phyloP scores from a whole-genome alignment of 2,113 vertebrate genomes.

The Mobula birostris region DNA sequence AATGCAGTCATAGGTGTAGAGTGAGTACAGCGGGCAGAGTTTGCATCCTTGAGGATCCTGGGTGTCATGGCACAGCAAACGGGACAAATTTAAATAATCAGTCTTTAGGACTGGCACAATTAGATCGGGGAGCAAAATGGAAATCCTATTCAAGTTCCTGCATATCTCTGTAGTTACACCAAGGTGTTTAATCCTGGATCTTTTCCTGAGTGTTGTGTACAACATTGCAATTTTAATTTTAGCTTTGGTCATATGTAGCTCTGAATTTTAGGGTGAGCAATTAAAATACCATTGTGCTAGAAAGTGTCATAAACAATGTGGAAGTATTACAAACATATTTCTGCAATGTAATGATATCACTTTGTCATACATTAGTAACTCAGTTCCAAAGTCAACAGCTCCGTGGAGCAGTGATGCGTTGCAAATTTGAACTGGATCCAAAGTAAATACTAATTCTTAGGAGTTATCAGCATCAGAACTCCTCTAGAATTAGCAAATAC shows the following conservation, averaged over 20 bases:
- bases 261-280: background rate
- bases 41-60: too few relatives aligned
- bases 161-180: background rate
- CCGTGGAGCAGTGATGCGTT: background rate
- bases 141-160: background rate
- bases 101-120: background rate
- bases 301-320: background rate
- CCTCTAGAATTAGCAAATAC: background rate
- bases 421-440: background rate
- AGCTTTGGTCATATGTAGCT: background rate
- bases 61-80: too few relatives aligned
- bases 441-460: background rate
- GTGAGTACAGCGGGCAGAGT: too few relatives aligned
- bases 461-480: background rate
- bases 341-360: background rate
- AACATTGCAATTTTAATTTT: background rate
- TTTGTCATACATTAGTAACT: background rate
- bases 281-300: background rate
- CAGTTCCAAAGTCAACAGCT: background rate
- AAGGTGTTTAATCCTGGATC: background rate
- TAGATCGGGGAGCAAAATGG: background rate
- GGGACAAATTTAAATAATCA: background rate
- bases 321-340: background rate
- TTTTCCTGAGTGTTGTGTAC: background rate
- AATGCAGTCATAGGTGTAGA: too few relatives aligned